Base-by-base conservation (phyloP, 2,113 vertebrate species). In the Petaurus breviceps region DNA sequence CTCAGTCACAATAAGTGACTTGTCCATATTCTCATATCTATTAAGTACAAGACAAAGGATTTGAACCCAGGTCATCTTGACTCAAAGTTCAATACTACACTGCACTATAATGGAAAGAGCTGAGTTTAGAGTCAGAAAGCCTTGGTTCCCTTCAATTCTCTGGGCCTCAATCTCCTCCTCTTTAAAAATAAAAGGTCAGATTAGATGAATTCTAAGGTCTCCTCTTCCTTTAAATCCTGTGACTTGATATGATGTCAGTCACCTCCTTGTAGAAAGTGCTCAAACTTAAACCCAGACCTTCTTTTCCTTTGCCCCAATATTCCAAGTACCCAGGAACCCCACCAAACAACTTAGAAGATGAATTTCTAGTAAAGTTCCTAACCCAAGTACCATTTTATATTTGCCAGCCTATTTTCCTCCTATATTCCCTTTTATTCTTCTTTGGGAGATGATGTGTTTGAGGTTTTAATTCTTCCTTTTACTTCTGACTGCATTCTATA, bases 371-470 rank as follows among this genome's bases (percentile, higher is more conserved):
- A 6, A 49, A 52, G 26, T 22, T 22, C 28, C 51, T 11, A 8
- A 23, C 8, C 8, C 28, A 28, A 37, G 37, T 43, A 84, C n/a
- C 61, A n/a, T 77, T 84, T 84, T 84, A 84, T 43, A 8, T 84
- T 84, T 2, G 1, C 7, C 25, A 50, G 1, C 10, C 31, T 3
- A 0, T 14, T 84, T 0, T n/a, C 61, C n/a, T 0, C n/a, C 1
- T 24, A 90, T 23, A 2, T n/a, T 25, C 4, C 16, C 46, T 37
- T 91, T 26, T 1, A 0, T 46, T 2, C 7, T n/a, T 5, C 94
- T 26, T 1, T 8, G 54, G 92, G 43, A 5, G 46, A 11, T 0
- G n/a, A 1, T 0, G 0, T 24, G 19, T 14, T 11, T 3, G 8
- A 5, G 84, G 55, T 43, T 43, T 84, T 5, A n/a, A n/a, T 84